Percentiles rank a stretch among this genome's conserved stretches.
These are phyloP conservation scores for Armadillidium nasatum DNA, from an alignment of 1,140 invertebrate species.

Conservation along the genomic window DNA sequence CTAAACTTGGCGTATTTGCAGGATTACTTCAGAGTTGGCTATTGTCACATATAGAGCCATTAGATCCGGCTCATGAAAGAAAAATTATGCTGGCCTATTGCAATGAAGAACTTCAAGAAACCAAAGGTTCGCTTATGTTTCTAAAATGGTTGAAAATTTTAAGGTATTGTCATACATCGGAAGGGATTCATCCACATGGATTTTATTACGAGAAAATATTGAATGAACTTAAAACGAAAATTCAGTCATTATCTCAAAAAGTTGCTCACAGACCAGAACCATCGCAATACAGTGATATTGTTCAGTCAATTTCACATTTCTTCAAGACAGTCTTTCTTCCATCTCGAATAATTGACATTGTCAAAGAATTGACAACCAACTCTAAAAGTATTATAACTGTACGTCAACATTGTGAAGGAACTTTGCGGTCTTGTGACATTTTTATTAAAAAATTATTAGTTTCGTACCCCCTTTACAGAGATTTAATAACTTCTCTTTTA, in stretches of 20 bases:
- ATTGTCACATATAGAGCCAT: slow-evolving; percentile 51
- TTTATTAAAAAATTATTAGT: slow-evolving; percentile 32
- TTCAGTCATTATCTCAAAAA: slow-evolving; percentile 41
- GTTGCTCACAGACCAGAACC: slow-evolving; percentile 57
- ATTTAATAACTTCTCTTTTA: slow-evolving; percentile 44
- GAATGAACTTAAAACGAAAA: slow-evolving; percentile 47
- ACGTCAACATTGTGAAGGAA: background rate
- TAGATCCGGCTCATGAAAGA: slow-evolving; percentile 71
- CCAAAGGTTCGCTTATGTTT: slow-evolving; percentile 8
- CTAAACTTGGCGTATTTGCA: slow-evolving; percentile 46
- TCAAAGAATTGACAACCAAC: background rate
- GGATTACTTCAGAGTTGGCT: slow-evolving; percentile 52
- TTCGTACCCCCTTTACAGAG: slow-evolving; percentile 44
- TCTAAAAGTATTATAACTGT: background rate
- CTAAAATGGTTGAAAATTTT: background rate
- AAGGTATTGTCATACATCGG: slow-evolving; percentile 25
- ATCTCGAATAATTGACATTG: slow-evolving; percentile 10
- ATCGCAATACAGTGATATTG: slow-evolving; percentile 55
- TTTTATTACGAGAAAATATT: slow-evolving; percentile 48
- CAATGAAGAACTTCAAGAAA: slow-evolving; percentile 57
- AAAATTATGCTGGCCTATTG: slow-evolving; percentile 62
- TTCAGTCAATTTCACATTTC: slow-evolving; percentile 47
- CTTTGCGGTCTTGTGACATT: slow-evolving; percentile 35
- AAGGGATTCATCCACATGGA: slow-evolving; percentile 48
- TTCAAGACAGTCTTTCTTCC: slow-evolving; percentile 34